These are phyloP conservation scores for Ptilorrhoa leucosticta DNA, from an alignment of 2,113 vertebrate species.

Conservation along the genomic window DNA sequence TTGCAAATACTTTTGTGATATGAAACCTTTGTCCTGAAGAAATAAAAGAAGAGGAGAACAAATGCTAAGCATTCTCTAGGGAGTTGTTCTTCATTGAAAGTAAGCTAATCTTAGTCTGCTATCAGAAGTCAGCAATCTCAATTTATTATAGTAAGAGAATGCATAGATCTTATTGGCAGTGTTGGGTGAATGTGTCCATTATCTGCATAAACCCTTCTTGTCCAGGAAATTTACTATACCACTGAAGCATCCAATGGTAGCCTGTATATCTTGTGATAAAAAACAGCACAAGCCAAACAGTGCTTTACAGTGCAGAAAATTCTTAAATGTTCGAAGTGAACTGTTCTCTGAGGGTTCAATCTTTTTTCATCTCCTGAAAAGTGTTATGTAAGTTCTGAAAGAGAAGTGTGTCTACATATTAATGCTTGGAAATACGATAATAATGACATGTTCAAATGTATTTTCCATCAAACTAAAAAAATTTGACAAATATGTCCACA, in stretches of 20 bases:
- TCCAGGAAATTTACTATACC: not conserved
- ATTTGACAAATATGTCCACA: not conserved
- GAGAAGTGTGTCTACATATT: not conserved
- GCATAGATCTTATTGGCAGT: not conserved
- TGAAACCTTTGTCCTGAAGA: not conserved
- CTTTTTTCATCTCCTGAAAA: not conserved
- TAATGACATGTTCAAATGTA: not conserved
- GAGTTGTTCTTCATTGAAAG: not conserved
- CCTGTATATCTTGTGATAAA: not conserved
- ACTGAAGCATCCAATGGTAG: not conserved
- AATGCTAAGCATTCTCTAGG: not conserved
- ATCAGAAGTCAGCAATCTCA: not conserved
- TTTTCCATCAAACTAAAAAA: not conserved
- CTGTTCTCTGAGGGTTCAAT: not conserved
- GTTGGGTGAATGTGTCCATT: not conserved
- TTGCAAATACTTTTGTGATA: not conserved
- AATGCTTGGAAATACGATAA: not conserved
- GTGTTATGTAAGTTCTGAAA: not conserved
- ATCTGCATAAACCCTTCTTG: not conserved
- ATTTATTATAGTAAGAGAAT: not conserved
- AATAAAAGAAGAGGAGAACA: not conserved
- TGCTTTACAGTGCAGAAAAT: not conserved
- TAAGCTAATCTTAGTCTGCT: not conserved
- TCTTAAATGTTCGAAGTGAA: not conserved
- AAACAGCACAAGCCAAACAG: not conserved